These are phyloP conservation scores for Sebastes dallii DNA, from an alignment of 2,797 vertebrate genomes.

Conservation along the genomic window DNA sequence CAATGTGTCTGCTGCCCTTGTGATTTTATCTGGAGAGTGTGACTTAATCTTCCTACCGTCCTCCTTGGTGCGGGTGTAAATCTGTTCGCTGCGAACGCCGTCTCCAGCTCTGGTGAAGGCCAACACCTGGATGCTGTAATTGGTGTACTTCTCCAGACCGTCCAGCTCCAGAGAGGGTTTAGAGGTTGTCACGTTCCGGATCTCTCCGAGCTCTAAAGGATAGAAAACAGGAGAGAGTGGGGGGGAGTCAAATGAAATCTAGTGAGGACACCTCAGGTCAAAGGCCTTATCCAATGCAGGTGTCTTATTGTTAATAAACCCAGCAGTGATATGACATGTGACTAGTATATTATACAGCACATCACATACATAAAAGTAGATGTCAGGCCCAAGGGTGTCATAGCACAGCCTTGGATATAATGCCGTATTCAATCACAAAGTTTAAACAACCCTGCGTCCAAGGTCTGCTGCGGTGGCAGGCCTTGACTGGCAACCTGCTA, in stretches of 20 bases:
- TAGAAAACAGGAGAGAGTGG: neutral
- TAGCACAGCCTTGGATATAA: conserved; percentile 24
- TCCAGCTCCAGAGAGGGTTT: conserved; percentile 94
- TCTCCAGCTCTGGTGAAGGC: conserved; percentile 96
- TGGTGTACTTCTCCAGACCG: conserved; percentile 96
- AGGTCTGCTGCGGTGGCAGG: conserved; percentile 15
- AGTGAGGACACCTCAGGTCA: neutral
- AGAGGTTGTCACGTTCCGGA: conserved; percentile 93
- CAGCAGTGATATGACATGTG: neutral
- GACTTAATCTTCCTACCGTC: conserved; percentile 83
- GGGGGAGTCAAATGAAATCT: neutral
- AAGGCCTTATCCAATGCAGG: neutral
- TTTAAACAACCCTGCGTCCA: conserved; percentile 25
- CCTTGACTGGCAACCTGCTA: conserved; percentile 30
- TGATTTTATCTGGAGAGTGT: neutral
- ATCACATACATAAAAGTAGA: conserved; percentile 11
- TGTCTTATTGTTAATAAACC: neutral
- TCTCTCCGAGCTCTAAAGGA: conserved; percentile 91
- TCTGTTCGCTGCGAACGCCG: conserved; percentile 94
- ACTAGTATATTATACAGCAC: conserved; percentile 9
- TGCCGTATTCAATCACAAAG: conserved; percentile 34
- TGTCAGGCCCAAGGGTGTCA: neutral
- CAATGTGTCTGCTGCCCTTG: neutral
- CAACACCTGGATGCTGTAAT: conserved; percentile 98
- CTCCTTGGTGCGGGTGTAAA: conserved; percentile 96